These are phyloP conservation scores for Phyllotis vaccarum DNA, from an alignment of 2,797 vertebrate species.

Conservation along the genomic window DNA sequence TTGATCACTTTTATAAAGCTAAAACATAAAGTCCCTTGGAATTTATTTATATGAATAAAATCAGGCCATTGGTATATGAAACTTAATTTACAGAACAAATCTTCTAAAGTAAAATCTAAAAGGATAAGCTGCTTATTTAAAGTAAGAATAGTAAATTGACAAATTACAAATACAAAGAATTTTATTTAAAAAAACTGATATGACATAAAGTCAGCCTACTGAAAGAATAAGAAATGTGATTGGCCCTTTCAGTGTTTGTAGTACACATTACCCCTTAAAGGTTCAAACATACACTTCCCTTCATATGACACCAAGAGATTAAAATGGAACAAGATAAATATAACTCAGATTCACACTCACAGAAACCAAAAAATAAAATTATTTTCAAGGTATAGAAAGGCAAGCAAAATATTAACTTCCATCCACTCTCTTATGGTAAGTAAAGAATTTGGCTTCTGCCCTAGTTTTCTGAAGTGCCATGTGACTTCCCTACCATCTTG, in stretches of 20 bases:
- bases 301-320: neutral
- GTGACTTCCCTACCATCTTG: neutral
- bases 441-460: neutral
- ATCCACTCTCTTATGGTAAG: neutral
- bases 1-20: slow-evolving; percentile 9
- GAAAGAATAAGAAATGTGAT: slow-evolving; percentile 32
- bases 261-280: neutral
- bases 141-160: slow-evolving; percentile 2
- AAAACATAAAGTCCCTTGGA: neutral
- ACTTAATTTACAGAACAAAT: slow-evolving; percentile 28
- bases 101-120: slow-evolving; percentile 23
- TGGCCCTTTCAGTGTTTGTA: neutral
- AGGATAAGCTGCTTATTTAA: slow-evolving; percentile 26
- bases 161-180: slow-evolving; percentile 57
- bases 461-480: slow-evolving; percentile 11
- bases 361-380: slow-evolving; percentile 33
- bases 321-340: slow-evolving; percentile 31
- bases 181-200: neutral
- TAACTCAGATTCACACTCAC: neutral
- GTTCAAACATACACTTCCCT: neutral
- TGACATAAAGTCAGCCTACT: no score
- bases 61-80: neutral
- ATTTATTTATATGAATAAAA: slow-evolving; percentile 35
- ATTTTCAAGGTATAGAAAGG: neutral
- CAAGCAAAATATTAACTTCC: neutral